These are phyloP conservation scores for Varanus komodoensis DNA, from an alignment of 2,113 vertebrate genomes.

Conservation along the genomic window DNA sequence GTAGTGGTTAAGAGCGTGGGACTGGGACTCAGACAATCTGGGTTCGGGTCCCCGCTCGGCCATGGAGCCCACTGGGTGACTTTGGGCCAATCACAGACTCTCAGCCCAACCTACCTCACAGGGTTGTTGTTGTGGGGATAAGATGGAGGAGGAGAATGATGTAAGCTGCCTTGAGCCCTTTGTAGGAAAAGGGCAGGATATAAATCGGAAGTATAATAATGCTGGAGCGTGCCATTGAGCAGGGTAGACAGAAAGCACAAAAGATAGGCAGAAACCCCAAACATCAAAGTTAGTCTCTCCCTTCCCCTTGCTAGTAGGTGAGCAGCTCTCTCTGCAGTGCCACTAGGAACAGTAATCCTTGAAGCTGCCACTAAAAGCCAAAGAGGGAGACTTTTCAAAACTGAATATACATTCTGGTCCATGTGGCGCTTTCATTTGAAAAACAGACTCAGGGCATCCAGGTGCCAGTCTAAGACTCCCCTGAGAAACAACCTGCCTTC, in stretches of 20 bases:
- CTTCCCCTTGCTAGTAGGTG: background rate
- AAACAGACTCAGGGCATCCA: background rate
- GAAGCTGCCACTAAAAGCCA: background rate
- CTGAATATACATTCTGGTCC: background rate
- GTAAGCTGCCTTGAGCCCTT: too few relatives aligned
- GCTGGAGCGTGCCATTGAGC: too few relatives aligned
- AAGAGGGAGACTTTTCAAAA: background rate
- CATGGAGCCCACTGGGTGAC: too few relatives aligned
- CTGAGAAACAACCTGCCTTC: background rate
- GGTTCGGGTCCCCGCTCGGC: too few relatives aligned
- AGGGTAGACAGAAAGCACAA: background rate
- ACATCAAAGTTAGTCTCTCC: background rate
- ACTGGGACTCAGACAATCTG: too few relatives aligned
- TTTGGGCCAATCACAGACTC: too few relatives aligned
- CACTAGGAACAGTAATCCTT: background rate
- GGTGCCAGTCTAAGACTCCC: background rate
- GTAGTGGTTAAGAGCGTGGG: too few relatives aligned
- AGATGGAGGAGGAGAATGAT: too few relatives aligned
- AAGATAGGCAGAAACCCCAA: background rate
- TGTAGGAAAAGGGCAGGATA: too few relatives aligned
- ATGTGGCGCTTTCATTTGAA: background rate
- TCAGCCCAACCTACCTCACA: too few relatives aligned
- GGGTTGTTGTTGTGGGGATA: too few relatives aligned
- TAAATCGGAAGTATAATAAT: too few relatives aligned
- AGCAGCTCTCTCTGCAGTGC: background rate